A percentile compares a stretch with the other conserved stretches of the same genome.
phyloP scores from a whole-genome alignment of 1,140 invertebrate genomes.

The Magallana angulata region DNA sequence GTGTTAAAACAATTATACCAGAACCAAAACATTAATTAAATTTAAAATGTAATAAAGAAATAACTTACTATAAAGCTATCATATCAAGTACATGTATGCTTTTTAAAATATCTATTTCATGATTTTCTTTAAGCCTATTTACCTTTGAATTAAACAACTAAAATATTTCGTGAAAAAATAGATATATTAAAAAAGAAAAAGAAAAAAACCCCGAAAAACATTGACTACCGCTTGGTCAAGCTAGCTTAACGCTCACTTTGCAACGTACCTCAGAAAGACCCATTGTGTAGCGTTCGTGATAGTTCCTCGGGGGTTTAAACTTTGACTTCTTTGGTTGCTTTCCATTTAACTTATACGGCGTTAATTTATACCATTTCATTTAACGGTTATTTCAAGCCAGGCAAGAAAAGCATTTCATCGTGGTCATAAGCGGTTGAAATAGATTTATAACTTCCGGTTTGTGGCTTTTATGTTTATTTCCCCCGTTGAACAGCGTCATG shows the following conservation, averaged over 20 bases:
- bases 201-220: neutral
- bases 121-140: too few relatives aligned
- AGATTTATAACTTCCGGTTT: constrained; percentile 31
- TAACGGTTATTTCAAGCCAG: constrained; percentile 10
- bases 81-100: too few relatives aligned
- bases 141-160: too few relatives aligned
- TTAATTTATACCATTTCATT: constrained; percentile 32
- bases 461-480: constrained; percentile 28
- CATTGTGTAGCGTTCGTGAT: constrained; percentile 4
- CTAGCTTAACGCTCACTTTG: too few relatives aligned
- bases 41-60: neutral
- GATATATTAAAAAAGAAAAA: neutral
- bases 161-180: neutral
- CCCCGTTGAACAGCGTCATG: constrained; percentile 4
- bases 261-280: constrained; percentile 14
- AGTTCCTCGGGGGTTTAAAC: constrained; percentile 14
- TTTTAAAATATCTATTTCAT: too few relatives aligned
- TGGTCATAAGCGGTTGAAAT: constrained; percentile 37
- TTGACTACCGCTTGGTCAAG: too few relatives aligned
- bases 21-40: neutral
- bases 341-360: constrained; percentile 21
- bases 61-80: too few relatives aligned
- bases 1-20: neutral
- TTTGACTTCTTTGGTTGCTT: constrained; percentile 23
- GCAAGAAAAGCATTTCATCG: constrained; percentile 23